Evolutionary conservation across 2,888 invertebrate species (phyloP), one percentile per base, ranked within the genome.

Genomic region (Buathra laborator): DNA sequence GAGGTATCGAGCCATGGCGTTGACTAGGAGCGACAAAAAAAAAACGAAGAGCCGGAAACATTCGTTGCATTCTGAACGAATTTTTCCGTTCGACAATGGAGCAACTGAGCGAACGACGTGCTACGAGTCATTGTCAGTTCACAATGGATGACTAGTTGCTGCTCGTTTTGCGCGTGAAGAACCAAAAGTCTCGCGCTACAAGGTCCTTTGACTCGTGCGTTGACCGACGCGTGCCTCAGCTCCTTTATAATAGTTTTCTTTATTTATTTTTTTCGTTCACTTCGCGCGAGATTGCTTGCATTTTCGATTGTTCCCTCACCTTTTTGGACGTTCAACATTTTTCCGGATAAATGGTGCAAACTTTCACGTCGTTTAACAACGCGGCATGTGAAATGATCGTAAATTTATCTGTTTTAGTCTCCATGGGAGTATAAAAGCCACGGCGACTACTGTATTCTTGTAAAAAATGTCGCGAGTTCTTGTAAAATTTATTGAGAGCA

Each of bases 121-220:
- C 32, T 24, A 74, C 46, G 48, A 44, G 37, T 85, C 81, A 87
- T 87, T 87, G 87, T 86, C 76, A 64, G 71, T 24, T 70, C 16
- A 87, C 86, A 85, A 86, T 70, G 82, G 77, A 81, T 70, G 75
- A 74, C 77, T 71, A 83, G 53, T 85, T 66, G 87, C 71, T 85
- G 87, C 81, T 86, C 72, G 81, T 86, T 87, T 87, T 76, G 85
- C 87, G 84, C 78, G 48, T 84, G 83, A 70, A 79, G 78, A 48
- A 59, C 81, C 51, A 79, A 82, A 85, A 82, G 77, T 85, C 66
- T 66, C 19, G 66, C 68, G 48, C 44, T 43, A 16, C 70, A 75
- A 4, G 48, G 67, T 66, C 66, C 56, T 85, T 85, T 85, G 82
- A 79, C 79, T 44, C 75, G 76, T 71, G 76, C 77, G 53, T 46